Conservation (phyloP, 2,113 vertebrate genomes). For the Sturnus vulgaris region DNA sequence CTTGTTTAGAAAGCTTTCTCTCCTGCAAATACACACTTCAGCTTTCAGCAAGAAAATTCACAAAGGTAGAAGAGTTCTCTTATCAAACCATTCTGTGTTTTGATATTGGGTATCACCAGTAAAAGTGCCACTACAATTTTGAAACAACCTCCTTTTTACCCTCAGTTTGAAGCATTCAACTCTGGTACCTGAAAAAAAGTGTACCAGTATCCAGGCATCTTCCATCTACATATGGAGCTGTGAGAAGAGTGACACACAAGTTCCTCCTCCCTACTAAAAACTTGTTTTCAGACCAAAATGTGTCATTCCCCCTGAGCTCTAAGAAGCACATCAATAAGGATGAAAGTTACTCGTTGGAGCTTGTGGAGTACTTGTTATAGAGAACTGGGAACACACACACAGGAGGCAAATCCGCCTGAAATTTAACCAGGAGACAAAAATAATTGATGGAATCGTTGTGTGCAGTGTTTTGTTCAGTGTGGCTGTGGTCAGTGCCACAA, state of each 20-base stretch:
- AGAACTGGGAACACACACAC: background rate
- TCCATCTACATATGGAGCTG: fast-evolving
- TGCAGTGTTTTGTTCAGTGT: background rate
- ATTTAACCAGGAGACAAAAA: background rate
- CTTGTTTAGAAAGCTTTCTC: background rate
- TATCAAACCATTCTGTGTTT: background rate
- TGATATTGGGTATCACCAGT: background rate
- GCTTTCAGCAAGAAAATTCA: background rate
- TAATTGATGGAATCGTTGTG: background rate
- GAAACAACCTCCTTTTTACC: background rate
- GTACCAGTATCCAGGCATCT: background rate
- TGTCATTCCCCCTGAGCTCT: background rate
- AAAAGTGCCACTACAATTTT: background rate
- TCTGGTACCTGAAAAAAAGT: background rate
- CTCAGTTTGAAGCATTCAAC: background rate
- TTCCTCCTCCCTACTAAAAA: background rate
- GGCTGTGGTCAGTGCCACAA: background rate
- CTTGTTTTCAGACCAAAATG: background rate
- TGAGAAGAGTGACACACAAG: background rate
- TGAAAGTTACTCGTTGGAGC: background rate
- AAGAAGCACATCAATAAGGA: background rate
- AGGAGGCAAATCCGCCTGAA: background rate
- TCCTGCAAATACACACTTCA: background rate
- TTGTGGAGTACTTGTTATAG: background rate
- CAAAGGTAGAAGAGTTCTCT: background rate